Base-by-base conservation (phyloP, 2,888 invertebrate genomes). In the Latrodectus hesperus region DNA sequence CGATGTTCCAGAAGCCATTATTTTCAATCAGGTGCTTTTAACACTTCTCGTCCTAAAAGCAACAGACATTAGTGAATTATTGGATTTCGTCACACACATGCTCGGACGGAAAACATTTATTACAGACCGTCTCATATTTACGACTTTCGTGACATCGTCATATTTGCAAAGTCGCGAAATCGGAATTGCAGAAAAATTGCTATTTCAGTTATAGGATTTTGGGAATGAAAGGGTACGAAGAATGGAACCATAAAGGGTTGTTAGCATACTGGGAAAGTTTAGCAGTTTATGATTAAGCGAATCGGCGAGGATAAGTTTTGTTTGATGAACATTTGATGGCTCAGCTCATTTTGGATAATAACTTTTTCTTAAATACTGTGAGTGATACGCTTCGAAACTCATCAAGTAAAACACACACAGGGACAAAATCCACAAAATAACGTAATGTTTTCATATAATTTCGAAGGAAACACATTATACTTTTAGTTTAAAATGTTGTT, bases 101-200 rank as follows among this genome's bases (percentile, higher is more conserved):
- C 80, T 64, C 60, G 76, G 86, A 81, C 81, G 80, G 68, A 76
- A 79, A 81, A 67, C 86, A 86, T 81, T 81, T 81, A 86, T 86
- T 72, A 77, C 51, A 76, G 67, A 17, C 81, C 52, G 65, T 81
- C 76, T 71, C 76, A 26, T 65, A 72, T 81, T 81, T 86, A 86
- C 76, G 76, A 77, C 81, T 76, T 86, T 86, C 86, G 86, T 86
- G 86, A 86, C 71, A 77, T 26, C 51, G 71, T 64, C 86, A 65
- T 81, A 81, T 86, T 81, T 86, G 86, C 86, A 81, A 86, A 71
- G 75, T 86, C 86, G 86, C 86, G 67, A 86, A 86, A 76, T 81
- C 76, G 76, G 75, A 81, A 86, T 76, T 64, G 76, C 81, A 75
- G 53, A 70, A 72, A 86, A 86, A 86, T 86, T 81, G 68, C 76